Evolutionary conservation across 2,888 invertebrate species (phyloP).

Genomic region (Drosophila pegasa): DNA sequence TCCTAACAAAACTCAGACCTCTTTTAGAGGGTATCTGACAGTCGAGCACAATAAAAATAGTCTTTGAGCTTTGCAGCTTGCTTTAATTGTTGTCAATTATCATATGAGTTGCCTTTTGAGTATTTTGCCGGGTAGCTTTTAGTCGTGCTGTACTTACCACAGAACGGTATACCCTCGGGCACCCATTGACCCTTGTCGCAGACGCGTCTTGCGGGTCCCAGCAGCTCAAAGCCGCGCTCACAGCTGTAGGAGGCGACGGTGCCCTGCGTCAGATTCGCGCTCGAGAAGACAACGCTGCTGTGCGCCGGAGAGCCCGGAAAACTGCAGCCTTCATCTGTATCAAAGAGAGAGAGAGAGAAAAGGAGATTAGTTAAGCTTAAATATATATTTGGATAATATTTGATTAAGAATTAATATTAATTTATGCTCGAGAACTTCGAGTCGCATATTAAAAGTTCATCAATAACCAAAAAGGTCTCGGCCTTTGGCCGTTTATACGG

Average conservation of each 20-base stretch:
- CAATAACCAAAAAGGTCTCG: conserved; percentile 37
- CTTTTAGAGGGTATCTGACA: background rate
- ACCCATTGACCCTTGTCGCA: conserved; percentile 93
- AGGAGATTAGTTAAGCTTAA: conserved; percentile 24
- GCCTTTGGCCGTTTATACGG: background rate
- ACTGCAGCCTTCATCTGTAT: conserved; percentile 87
- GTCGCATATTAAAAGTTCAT: conserved; percentile 47
- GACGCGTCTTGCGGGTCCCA: conserved; percentile 93
- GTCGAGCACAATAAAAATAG: background rate
- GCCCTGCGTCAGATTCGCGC: conserved; percentile 85
- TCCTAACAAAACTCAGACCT: too few species aligned
- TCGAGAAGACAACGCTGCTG: conserved; percentile 91
- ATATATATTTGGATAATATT: conserved; percentile 25
- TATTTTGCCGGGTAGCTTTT: background rate
- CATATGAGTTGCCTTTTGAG: background rate
- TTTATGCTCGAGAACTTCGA: conserved; percentile 32
- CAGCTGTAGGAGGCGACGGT: conserved; percentile 93
- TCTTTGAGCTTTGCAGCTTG: background rate
- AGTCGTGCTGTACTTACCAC: conserved; percentile 89
- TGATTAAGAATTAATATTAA: conserved; percentile 38
- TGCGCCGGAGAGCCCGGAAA: conserved; percentile 97
- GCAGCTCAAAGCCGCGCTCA: conserved; percentile 94
- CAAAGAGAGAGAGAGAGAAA: background rate
- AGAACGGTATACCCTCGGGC: conserved; percentile 96
- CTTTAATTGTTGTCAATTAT: background rate